Conservation (phyloP, 2,888 invertebrate species). For the Hypselothyrea guttata region DNA sequence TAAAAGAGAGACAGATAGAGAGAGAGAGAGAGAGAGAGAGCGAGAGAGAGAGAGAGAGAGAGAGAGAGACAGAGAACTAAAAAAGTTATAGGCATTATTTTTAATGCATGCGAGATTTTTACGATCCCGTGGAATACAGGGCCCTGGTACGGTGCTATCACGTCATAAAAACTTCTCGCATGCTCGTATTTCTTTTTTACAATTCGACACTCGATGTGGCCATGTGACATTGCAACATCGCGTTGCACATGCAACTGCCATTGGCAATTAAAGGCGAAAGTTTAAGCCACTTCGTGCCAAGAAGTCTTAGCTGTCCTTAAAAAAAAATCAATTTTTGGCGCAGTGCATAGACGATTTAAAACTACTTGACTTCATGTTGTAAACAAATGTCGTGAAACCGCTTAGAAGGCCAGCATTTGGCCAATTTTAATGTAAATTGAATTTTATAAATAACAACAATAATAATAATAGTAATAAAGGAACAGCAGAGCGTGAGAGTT, state of each 20-base stretch:
- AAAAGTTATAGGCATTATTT: conserved; percentile 63
- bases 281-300: conserved; percentile 24
- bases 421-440: too few species aligned
- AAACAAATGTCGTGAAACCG: conserved; percentile 12
- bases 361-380: conserved; percentile 27
- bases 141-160: conserved; percentile 24
- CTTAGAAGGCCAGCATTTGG: too few species aligned
- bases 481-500: too few species aligned
- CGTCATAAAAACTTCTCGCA: conserved; percentile 29
- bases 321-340: conserved; percentile 5
- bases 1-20: too few species aligned
- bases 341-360: conserved; percentile 24
- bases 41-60: conserved; percentile 15
- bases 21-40: neutral
- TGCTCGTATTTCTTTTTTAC: conserved; percentile 6
- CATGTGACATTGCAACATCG: conserved; percentile 20
- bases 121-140: conserved; percentile 31
- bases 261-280: conserved; percentile 54
- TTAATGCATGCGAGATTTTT: conserved; percentile 51
- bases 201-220: conserved; percentile 1
- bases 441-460: too few species aligned
- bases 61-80: neutral
- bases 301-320: neutral
- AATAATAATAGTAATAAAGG: too few species aligned
- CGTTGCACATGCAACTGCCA: conserved; percentile 51